These are phyloP conservation scores for Arctia plantaginis DNA, from an alignment of 2,888 invertebrate genomes.

Conservation along the genomic window DNA sequence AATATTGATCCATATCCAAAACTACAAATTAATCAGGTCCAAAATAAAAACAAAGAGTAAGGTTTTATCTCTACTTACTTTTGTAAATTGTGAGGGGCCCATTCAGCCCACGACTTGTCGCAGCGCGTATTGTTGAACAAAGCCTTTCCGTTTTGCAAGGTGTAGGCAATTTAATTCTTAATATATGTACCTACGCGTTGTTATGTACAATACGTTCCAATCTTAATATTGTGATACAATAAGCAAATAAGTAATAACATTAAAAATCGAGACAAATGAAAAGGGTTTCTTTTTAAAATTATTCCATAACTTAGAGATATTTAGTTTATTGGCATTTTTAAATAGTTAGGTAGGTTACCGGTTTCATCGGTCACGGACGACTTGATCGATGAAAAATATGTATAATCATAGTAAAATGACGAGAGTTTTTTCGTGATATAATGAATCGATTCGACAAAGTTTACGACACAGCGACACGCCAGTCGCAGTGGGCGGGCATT, in stretches of 20 bases:
- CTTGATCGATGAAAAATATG: not conserved
- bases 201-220: not conserved
- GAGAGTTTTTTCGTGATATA: constrained; percentile 37
- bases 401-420: constrained; percentile 26
- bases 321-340: not conserved
- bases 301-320: not conserved
- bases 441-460: constrained; percentile 51
- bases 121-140: not conserved
- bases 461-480: constrained; percentile 54
- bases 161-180: not conserved
- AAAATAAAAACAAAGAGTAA: constrained; percentile 1
- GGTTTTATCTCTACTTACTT: not conserved
- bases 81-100: constrained; percentile 5
- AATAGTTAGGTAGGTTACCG: not conserved
- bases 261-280: not conserved
- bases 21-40: not conserved
- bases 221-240: not conserved
- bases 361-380: not conserved
- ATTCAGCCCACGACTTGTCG: constrained; percentile 19
- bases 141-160: not conserved
- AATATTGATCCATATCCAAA: not conserved
- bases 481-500: constrained; percentile 65
- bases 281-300: not conserved
- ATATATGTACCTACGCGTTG: not conserved
- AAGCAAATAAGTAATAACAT: not conserved